A percentile compares a stretch with the other conserved stretches of the same genome.
These are phyloP conservation scores for Poecilia wingei DNA, from an alignment of 2,797 vertebrate species.

Conservation along the genomic window DNA sequence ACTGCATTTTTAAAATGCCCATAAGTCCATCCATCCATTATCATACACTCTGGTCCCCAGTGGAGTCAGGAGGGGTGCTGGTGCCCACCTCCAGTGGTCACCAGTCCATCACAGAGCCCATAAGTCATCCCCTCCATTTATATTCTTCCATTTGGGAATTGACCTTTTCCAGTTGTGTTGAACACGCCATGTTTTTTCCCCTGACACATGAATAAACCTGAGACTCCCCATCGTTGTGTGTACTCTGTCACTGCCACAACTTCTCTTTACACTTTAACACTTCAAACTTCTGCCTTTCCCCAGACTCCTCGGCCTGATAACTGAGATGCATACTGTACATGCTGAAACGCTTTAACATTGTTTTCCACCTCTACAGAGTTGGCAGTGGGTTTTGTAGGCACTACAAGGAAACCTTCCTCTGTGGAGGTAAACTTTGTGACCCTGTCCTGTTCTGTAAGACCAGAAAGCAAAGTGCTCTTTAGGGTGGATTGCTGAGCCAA, in stretches of 20 bases:
- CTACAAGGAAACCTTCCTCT: conserved; percentile 70
- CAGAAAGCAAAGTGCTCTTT: conserved; percentile 20
- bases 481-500: conserved; percentile 31
- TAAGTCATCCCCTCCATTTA: neutral
- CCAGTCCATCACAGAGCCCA: no score
- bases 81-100: no score
- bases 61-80: no score
- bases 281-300: conserved; percentile 29
- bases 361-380: conserved; percentile 56
- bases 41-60: no score
- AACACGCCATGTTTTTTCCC: conserved; percentile 1
- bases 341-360: conserved; percentile 15
- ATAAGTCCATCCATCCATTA: no score
- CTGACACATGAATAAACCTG: conserved; percentile 72
- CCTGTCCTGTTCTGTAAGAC: conserved; percentile 52
- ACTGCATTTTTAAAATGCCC: conserved; percentile 11
- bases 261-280: conserved; percentile 13
- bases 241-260: conserved; percentile 11
- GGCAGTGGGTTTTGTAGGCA: conserved; percentile 78
- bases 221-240: conserved; percentile 19
- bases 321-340: conserved; percentile 35
- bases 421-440: conserved; percentile 68
- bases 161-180: neutral
- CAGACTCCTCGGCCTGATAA: conserved; percentile 49
- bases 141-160: neutral